Base-by-base conservation (phyloP, 64 coral and sea anemone genomes). In the Anthopleura sola region DNA sequence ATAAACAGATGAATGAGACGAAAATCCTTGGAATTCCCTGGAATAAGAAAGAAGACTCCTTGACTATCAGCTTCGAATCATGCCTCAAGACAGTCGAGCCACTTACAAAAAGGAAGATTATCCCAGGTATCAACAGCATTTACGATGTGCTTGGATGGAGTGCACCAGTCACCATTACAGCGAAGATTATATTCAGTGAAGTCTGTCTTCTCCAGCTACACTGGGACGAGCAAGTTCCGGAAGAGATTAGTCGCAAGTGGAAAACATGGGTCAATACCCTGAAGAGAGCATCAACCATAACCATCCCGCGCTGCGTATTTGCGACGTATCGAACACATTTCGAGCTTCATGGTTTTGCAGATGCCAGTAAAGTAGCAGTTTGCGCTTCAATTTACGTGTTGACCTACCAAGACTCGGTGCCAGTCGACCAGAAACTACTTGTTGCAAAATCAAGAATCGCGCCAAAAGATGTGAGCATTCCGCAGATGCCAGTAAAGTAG, bases 21-120 rank as follows among this genome's bases (percentile, higher is more conserved):
- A 94, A 94, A 44, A 68, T 94, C 17, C 85, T 94, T 20, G 85
- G 88, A 36, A 86, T 83, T 33, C 14, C 81, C 1, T 94, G 92
- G 88, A 37, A 89, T 31, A 89, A 93, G 77, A 33, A 51, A 2
- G 47, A 75, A 0, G 87, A 93, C 50, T 38, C 55, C 0, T n/a
- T 93, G 2, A 47, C 16, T n/a, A 75, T 93, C 26, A 75, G 47
- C 50, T 86, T 94, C 37, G 49, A 53, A 12, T 29, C 51, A 1
- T 89, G 82, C 29, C 33, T 89, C 8, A 40, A 40, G 39, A 6
- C 2, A 40, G 39, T 40, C 2, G 71, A 38, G 20, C 71, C 83
- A 34, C 31, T 80, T 3, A 91, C 89, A 16, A 91, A 85, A 33
- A 33, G 83, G 16, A 86, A 86, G 37, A 86, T 90, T 6, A 36